Percentiles rank a stretch among this genome's conserved stretches.
Conservation (phyloP, 2,888 invertebrate species). For the Onchidella celtica region DNA sequence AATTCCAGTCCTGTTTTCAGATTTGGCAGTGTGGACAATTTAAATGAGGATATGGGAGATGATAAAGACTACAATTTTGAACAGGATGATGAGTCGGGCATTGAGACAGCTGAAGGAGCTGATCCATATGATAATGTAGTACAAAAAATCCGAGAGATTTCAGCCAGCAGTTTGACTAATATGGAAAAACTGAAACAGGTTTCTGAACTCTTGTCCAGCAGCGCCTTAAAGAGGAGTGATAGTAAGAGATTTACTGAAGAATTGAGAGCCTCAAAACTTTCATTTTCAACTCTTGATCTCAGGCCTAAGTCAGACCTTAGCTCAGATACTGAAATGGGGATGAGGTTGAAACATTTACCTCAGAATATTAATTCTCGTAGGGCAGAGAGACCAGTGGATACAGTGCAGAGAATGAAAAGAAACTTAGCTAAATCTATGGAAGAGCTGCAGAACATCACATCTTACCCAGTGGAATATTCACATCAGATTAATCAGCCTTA, state of each 20-base stretch:
- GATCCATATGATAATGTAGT: slow-evolving; percentile 54
- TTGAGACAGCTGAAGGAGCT: slow-evolving; percentile 39
- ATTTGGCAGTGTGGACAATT: slow-evolving; percentile 20
- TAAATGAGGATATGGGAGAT: slow-evolving; percentile 1
- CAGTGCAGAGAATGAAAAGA: slow-evolving; percentile 43
- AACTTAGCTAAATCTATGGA: slow-evolving; percentile 50
- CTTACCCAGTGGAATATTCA: neutral
- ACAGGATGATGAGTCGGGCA: slow-evolving; percentile 43
- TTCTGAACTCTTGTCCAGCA: slow-evolving; percentile 43
- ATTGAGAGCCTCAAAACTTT: slow-evolving; percentile 17
- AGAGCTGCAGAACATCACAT: slow-evolving; percentile 1
- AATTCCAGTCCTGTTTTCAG: neutral
- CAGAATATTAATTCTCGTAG: too few relatives aligned
- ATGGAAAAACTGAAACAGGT: slow-evolving; percentile 53
- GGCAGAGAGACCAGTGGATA: slow-evolving; percentile 32
- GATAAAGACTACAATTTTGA: neutral
- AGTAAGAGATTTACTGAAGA: neutral
- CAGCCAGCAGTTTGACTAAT: slow-evolving; percentile 49
- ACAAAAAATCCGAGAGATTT: slow-evolving; percentile 51
- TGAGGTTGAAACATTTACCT: too few relatives aligned
- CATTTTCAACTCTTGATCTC: slow-evolving; percentile 42
- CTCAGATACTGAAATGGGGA: neutral
- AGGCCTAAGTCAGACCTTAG: neutral
- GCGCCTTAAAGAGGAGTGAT: neutral
- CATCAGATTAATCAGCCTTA: neutral